Percentiles rank a stretch among this genome's conserved stretches.
These are phyloP conservation scores for Mesorhabditis sp. DNA, from an alignment of 2,888 invertebrate species.

Conservation along the genomic window DNA sequence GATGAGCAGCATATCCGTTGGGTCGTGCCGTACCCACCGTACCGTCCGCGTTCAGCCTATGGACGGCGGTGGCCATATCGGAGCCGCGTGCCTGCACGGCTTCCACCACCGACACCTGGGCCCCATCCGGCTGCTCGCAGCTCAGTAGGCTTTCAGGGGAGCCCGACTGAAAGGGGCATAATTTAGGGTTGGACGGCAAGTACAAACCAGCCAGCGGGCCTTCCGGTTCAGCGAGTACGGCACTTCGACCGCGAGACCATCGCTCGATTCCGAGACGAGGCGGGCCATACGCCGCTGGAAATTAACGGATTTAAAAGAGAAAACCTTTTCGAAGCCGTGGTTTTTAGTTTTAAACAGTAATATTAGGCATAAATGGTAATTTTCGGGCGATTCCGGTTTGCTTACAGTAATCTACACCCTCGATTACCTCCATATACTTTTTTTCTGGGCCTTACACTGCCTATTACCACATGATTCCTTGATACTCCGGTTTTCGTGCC, in stretches of 20 bases:
- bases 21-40: slow-evolving; percentile 16
- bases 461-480: too few relatives aligned
- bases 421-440: not conserved
- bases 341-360: not conserved
- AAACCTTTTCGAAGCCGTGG: not conserved
- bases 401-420: not conserved
- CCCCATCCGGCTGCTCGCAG: slow-evolving; percentile 2
- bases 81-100: slow-evolving; percentile 1
- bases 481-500: too few relatives aligned
- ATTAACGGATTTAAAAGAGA: not conserved
- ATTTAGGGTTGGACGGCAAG: not conserved
- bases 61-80: slow-evolving; percentile 31
- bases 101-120: not conserved
- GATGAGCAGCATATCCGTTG: slow-evolving; percentile 11
- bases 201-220: slow-evolving; percentile 41
- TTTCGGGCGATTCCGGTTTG: too few relatives aligned
- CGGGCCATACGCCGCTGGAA: slow-evolving; percentile 44
- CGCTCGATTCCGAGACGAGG: slow-evolving; percentile 39
- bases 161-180: not conserved
- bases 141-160: not conserved
- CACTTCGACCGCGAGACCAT: slow-evolving; percentile 42
- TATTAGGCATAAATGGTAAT: too few relatives aligned
- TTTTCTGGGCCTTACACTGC: not conserved
- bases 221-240: slow-evolving; percentile 52
- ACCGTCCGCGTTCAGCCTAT: slow-evolving; percentile 26